Conservation (phyloP, 2,797 vertebrate genomes). For the Myiotriccus ornatus region DNA sequence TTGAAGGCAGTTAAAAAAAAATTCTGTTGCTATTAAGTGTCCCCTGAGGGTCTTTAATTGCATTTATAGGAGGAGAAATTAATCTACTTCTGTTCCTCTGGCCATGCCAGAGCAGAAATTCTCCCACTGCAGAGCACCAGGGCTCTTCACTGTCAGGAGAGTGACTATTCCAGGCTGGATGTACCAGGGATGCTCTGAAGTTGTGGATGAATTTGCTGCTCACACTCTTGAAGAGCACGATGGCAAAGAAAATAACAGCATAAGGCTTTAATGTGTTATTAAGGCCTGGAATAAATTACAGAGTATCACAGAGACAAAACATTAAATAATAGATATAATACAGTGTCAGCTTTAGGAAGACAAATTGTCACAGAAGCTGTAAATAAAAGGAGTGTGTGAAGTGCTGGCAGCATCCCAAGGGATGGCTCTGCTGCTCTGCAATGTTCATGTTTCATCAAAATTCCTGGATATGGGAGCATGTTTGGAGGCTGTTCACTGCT, state of each 20-base stretch:
- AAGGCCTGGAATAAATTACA: background rate
- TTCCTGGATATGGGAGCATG: background rate
- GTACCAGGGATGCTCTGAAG: background rate
- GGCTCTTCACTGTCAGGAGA: background rate
- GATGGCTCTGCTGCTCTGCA: background rate
- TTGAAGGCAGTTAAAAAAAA: background rate
- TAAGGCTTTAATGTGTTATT: background rate
- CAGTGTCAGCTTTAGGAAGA: background rate
- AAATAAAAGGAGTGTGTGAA: background rate
- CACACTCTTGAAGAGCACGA: background rate
- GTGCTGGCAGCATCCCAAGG: background rate
- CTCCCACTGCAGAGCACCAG: background rate
- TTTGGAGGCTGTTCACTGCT: background rate
- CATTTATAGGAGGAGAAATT: background rate
- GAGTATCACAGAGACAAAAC: background rate
- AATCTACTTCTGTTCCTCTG: background rate
- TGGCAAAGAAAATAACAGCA: background rate
- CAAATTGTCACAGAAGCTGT: background rate
- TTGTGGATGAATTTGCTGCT: background rate
- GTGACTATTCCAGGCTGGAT: background rate
- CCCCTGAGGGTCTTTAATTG: background rate
- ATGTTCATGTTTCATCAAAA: background rate
- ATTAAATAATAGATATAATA: background rate
- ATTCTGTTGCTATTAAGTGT: background rate
- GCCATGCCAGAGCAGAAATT: background rate